Evolutionary conservation across 2,113 vertebrate genomes (phyloP).

Genomic region (Petaurus breviceps): DNA sequence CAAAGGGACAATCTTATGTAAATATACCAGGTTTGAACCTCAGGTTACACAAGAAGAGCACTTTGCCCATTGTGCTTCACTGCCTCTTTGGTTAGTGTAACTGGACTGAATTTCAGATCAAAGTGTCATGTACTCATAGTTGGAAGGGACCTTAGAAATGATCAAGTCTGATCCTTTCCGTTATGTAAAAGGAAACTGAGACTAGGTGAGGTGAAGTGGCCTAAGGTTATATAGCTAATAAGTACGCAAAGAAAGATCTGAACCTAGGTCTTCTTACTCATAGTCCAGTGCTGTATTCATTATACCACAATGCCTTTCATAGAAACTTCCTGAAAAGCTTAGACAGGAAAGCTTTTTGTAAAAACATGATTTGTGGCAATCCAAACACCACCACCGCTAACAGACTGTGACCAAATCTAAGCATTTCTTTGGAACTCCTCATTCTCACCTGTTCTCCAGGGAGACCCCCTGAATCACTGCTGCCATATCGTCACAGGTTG

Average conservation of each 20-base stretch:
- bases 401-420: slow-evolving; percentile 40
- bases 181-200: background rate
- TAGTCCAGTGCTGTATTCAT: background rate
- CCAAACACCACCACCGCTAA: slow-evolving; percentile 35
- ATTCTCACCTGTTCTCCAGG: slow-evolving; percentile 6
- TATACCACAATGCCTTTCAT: background rate
- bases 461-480: slow-evolving; percentile 29
- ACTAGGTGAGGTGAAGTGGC: background rate
- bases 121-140: background rate
- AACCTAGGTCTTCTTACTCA: background rate
- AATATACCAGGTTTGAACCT: background rate
- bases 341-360: slow-evolving; percentile 5
- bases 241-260: background rate
- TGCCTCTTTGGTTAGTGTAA: background rate
- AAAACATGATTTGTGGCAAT: slow-evolving; percentile 50
- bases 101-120: background rate
- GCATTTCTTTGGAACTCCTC: slow-evolving; percentile 19
- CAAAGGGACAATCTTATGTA: background rate
- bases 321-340: slow-evolving; percentile 49
- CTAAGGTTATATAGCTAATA: background rate
- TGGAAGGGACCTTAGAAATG: background rate
- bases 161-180: background rate
- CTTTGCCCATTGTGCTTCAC: background rate
- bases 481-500: slow-evolving; percentile 30
- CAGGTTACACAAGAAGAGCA: background rate